These are phyloP conservation scores for Cassiopea xamachana DNA, from an alignment of 30 jellyfish, hydroid and myxozoan genomes.

Conservation along the genomic window DNA sequence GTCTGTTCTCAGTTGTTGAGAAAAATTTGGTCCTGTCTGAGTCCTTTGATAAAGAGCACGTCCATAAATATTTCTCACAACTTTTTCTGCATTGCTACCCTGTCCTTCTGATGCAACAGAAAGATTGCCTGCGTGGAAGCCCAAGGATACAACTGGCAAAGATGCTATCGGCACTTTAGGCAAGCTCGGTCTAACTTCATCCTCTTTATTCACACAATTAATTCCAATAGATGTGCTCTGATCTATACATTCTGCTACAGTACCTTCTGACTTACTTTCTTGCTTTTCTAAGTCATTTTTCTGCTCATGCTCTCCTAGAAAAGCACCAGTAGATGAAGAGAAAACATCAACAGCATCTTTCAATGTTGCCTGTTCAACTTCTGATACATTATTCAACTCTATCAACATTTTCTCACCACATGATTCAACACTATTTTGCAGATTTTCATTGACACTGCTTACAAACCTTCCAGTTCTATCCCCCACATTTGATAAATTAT, in stretches of 20 bases:
- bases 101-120: not conserved
- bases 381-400: not conserved
- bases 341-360: not conserved
- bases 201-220: not conserved
- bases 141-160: conserved; percentile 31
- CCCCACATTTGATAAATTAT: not conserved
- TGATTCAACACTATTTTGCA: not conserved
- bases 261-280: not conserved
- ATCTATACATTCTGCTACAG: not conserved
- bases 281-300: not conserved
- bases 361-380: not conserved
- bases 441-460: not conserved
- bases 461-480: not conserved
- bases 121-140: conserved; percentile 1
- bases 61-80: conserved; percentile 62
- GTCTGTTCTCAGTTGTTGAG: conserved; percentile 62
- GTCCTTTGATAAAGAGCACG: conserved; percentile 45
- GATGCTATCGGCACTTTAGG: conserved; percentile 52
- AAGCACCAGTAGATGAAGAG: not conserved
- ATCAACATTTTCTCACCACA: not conserved
- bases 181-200: conserved; percentile 3
- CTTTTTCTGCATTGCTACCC: not conserved
- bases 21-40: conserved; percentile 45
- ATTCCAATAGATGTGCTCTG: not conserved
- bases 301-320: not conserved